Evolutionary conservation across 2,797 vertebrate genomes (phyloP).

Genomic region (Emys orbicularis): DNA sequence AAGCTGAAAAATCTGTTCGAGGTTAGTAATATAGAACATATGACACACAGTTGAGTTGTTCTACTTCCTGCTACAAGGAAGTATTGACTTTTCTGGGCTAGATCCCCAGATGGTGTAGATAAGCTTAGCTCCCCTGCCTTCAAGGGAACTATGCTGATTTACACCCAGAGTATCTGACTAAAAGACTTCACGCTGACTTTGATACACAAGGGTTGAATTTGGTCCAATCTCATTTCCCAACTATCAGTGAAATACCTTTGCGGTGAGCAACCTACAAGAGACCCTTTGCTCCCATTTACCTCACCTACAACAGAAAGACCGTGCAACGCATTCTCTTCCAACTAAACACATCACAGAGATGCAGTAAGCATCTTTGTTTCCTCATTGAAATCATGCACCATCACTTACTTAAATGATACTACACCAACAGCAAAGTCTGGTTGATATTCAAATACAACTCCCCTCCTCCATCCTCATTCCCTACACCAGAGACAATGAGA

Average conservation of each 20-base stretch:
- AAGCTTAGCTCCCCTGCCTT: background rate
- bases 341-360: constrained; percentile 70
- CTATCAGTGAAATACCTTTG: constrained; percentile 68
- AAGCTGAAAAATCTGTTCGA: too few relatives aligned
- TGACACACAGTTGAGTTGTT: background rate
- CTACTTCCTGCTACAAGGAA: background rate
- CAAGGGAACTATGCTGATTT: background rate
- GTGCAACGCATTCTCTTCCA: constrained; percentile 70
- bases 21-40: fast-evolving
- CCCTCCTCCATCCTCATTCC: background rate
- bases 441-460: constrained; percentile 37
- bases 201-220: fast-evolving
- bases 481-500: background rate
- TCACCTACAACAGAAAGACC: constrained; percentile 40
- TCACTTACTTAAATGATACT: constrained; percentile 75
- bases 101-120: background rate
- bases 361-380: constrained; percentile 74
- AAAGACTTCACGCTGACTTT: background rate
- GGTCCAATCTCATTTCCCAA: background rate
- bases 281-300: constrained; percentile 4
- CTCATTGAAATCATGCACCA: constrained; percentile 73
- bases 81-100: background rate
- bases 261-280: constrained; percentile 10
- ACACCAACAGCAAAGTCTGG: constrained; percentile 53
- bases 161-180: background rate